Conservation (phyloP, 2,797 vertebrate species). For the Spizella passerina region DNA sequence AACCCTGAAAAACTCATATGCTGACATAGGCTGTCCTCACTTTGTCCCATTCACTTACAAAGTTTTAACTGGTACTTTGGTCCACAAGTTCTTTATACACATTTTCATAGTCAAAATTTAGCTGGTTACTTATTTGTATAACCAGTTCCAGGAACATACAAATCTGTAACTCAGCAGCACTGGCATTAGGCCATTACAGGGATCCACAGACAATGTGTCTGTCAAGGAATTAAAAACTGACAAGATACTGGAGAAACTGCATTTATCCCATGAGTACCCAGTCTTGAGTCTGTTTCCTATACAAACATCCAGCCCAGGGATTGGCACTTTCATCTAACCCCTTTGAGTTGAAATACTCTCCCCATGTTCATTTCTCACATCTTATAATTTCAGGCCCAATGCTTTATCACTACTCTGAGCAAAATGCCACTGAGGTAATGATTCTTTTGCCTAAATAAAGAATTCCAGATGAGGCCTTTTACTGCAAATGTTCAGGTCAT, state of each 20-base stretch:
- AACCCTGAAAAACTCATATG: background rate
- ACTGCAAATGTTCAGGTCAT: background rate
- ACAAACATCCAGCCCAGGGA: background rate
- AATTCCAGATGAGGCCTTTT: conserved; percentile 37
- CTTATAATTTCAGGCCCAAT: background rate
- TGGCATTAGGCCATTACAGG: background rate
- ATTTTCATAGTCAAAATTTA: background rate
- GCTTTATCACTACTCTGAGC: background rate
- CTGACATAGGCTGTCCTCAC: background rate
- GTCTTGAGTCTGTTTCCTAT: background rate
- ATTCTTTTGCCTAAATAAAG: conserved; percentile 26
- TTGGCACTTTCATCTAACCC: background rate
- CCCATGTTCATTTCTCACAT: background rate
- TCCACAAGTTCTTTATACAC: background rate
- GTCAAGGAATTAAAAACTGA: background rate
- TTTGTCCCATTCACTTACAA: background rate
- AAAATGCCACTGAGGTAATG: conserved; percentile 10
- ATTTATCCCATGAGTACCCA: background rate
- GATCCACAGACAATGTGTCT: background rate
- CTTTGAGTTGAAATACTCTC: background rate
- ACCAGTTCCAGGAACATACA: background rate
- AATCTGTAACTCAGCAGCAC: background rate
- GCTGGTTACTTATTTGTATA: background rate
- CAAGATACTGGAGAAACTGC: background rate
- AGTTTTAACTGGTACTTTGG: background rate